A percentile compares a stretch with the other conserved stretches of the same genome.
Conservation (phyloP, 2,888 invertebrate genomes). For the Heteromurus nitidus region DNA sequence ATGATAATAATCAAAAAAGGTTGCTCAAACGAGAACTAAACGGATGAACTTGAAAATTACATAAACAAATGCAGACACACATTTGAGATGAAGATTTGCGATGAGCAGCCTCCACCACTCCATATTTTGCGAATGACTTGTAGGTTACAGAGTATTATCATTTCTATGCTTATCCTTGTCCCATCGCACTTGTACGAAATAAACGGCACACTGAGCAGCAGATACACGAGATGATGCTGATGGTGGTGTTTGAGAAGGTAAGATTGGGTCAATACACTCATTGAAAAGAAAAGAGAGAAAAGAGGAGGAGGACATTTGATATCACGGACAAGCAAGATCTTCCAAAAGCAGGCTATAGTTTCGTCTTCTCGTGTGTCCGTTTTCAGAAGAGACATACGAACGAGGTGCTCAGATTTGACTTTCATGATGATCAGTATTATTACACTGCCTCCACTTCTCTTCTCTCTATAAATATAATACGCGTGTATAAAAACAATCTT, state of each 20-base stretch:
- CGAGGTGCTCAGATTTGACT: slow-evolving; percentile 38
- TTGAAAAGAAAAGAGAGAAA: slow-evolving; percentile 32
- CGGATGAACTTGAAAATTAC: slow-evolving; percentile 62
- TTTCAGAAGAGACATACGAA: too few species aligned
- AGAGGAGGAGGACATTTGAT: slow-evolving; percentile 67
- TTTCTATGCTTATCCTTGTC: not conserved
- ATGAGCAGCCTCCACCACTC: slow-evolving; percentile 32
- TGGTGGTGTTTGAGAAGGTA: not conserved
- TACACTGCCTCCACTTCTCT: not conserved
- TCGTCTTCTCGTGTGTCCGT: slow-evolving; percentile 58
- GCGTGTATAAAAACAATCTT: not conserved
- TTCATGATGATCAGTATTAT: slow-evolving; percentile 41
- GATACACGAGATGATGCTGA: not conserved
- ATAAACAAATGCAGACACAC: slow-evolving; percentile 56
- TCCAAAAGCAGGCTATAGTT: slow-evolving; percentile 42
- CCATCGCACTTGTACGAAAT: not conserved
- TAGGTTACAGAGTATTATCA: slow-evolving; percentile 35
- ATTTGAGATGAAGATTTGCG: slow-evolving; percentile 3
- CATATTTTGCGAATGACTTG: slow-evolving; percentile 53
- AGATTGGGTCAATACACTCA: slow-evolving; percentile 68
- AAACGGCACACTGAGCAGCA: not conserved
- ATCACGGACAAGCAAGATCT: slow-evolving; percentile 53
- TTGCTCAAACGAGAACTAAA: not conserved
- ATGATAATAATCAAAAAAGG: slow-evolving; percentile 60
- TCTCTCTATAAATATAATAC: not conserved